Percentiles rank a stretch among this genome's conserved stretches.
phyloP scores from a whole-genome alignment of 2,888 invertebrate species.

The Aplocera efformata region DNA sequence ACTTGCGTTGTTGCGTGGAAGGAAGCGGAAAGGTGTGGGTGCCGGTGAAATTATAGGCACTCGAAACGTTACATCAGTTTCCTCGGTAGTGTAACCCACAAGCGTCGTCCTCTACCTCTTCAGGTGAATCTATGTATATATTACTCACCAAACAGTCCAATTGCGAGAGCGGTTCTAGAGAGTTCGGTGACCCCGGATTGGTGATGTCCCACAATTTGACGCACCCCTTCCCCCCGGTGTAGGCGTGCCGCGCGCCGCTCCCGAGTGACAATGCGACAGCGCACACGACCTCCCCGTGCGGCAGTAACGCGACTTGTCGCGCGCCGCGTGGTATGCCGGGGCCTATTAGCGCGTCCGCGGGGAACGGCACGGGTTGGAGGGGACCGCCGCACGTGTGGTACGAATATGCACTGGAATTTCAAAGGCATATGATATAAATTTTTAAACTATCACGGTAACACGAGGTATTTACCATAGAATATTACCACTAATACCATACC shows the following conservation, averaged over 20 bases:
- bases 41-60: no score
- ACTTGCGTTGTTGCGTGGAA: no score
- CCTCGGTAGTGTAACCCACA: no score
- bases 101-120: no score
- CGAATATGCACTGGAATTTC: conserved; percentile 88
- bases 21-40: no score
- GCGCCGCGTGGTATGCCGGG: conserved; percentile 97
- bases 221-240: conserved; percentile 98
- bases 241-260: conserved; percentile 92
- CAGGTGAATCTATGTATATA: no score
- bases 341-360: conserved; percentile 94
- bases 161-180: conserved; percentile 94
- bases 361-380: conserved; percentile 95
- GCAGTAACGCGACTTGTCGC: conserved; percentile 92
- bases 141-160: conserved; percentile 90
- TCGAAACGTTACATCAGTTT: no score
- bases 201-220: conserved; percentile 98
- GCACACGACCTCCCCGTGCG: conserved; percentile 97
- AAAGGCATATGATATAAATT: neutral
- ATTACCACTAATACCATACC: no score
- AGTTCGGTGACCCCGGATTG: conserved; percentile 90
- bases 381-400: conserved; percentile 96
- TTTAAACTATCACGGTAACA: no score
- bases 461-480: no score
- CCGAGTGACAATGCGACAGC: conserved; percentile 93